Percentiles rank a stretch among this genome's conserved stretches.
Conservation (phyloP, 2,113 vertebrate species). For the Poicephalus meyeri region DNA sequence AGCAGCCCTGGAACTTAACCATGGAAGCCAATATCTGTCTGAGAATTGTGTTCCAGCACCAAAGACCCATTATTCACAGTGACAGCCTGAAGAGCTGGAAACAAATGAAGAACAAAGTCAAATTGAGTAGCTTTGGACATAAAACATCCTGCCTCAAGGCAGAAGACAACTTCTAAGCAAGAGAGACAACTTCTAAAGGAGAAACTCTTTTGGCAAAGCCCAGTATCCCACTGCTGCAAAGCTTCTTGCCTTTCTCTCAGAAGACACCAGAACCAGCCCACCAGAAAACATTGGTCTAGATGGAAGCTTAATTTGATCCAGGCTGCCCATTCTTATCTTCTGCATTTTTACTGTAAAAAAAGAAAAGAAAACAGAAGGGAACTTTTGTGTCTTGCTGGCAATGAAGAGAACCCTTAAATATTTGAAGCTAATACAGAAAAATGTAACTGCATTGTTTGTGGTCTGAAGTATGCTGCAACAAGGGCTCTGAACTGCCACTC, state of each 20-base stretch:
- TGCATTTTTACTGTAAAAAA: background rate
- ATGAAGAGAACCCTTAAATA: background rate
- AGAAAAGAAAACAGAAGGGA: background rate
- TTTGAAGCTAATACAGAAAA: background rate
- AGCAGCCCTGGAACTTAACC: background rate
- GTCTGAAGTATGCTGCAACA: background rate
- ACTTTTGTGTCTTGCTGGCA: background rate
- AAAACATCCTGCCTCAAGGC: constrained; percentile 43
- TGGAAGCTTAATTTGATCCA: constrained; percentile 29
- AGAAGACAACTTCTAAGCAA: constrained; percentile 43
- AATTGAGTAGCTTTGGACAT: constrained; percentile 44
- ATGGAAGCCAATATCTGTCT: constrained; percentile 12
- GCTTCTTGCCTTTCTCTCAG: constrained; percentile 1
- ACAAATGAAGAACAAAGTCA: constrained; percentile 58
- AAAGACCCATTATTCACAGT: constrained; percentile 37
- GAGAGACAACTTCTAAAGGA: constrained; percentile 24
- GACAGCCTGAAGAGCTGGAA: constrained; percentile 47
- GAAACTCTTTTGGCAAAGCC: constrained; percentile 26
- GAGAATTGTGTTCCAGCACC: constrained; percentile 4
- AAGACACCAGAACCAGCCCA: background rate
- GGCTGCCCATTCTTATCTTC: background rate
- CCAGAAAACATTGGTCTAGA: background rate
- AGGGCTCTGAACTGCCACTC: background rate
- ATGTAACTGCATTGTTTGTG: background rate
- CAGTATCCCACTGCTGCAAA: constrained; percentile 2